Evolutionary conservation across 2,888 invertebrate genomes (phyloP), one percentile per base, ranked within the genome.

Genomic region (Sycophila texana): DNA sequence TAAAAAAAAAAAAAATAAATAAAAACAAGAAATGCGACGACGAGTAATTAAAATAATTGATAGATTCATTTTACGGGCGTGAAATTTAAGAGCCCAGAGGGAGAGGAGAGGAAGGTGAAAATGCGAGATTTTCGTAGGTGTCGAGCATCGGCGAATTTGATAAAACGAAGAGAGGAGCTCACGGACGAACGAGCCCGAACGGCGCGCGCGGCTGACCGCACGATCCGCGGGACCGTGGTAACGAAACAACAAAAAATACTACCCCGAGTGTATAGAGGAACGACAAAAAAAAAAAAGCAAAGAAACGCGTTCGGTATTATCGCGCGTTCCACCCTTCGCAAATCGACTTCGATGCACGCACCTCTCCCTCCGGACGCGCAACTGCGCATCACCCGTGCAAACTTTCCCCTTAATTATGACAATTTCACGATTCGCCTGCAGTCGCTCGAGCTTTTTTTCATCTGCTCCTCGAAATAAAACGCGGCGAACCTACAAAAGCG

Each of bases 341-440:
- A 83, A 83, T 84, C 84, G 79, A 73, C 74, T 63, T 66, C 77
- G 75, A 22, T 13, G 63, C 5, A 10, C 39, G 39, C 39, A 39
- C 39, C 39, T 39, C 39, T 39, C 39, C 39, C 39, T 39, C 39
- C 39, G 39, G 39, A 39, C 18, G 20, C n/a, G 63, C 74, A 79
- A 80, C 66, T 81, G 82, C 81, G 78, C 79, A 83, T 82, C 81
- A 75, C 77, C 39, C 71, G 72, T 81, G 80, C 80, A 83, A 84
- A 83, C 80, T 84, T 83, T 83, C 74, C 39, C 80, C 83, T 83
- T 83, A 83, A 85, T 85, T 84, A 84, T 84, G 83, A 83, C 83
- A 83, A 84, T 84, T 84, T 82, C 80, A 81, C 81, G 81, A 83
- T 82, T 81, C 83, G 74, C 39, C 39, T 39, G 75, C 75, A 63